Conservation (phyloP, 2,888 invertebrate species). For the Drosophila testacea region DNA sequence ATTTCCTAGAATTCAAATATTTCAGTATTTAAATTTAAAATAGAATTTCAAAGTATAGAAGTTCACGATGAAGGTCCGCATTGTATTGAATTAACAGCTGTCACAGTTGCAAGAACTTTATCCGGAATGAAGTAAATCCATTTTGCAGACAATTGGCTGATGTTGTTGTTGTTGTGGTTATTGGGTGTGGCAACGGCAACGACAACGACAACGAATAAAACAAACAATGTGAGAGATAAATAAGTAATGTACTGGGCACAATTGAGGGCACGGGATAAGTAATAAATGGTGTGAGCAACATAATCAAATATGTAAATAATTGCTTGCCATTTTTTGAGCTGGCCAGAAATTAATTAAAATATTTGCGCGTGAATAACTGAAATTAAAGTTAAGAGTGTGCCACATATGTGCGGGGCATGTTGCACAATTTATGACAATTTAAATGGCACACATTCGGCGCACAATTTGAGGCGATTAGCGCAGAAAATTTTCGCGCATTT, state of each 20-base stretch:
- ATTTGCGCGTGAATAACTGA: conserved; percentile 28
- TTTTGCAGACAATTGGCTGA: conserved; percentile 15
- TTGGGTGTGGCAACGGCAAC: conserved; percentile 42
- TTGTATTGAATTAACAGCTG: conserved; percentile 3
- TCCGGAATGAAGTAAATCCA: conserved; percentile 31
- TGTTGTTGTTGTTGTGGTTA: background rate
- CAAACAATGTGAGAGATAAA: conserved; percentile 41
- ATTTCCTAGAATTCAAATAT: background rate
- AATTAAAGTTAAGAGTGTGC: background rate
- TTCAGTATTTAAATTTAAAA: background rate
- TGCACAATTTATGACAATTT: conserved; percentile 77
- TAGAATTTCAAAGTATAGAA: background rate
- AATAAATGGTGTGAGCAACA: conserved; percentile 52
- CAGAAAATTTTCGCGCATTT: conserved; percentile 74
- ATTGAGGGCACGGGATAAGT: conserved; percentile 57
- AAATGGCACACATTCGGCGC: conserved; percentile 77
- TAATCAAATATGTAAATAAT: conserved; percentile 71
- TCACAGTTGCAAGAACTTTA: conserved; percentile 26
- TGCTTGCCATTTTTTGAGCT: conserved; percentile 58
- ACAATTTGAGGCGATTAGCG: conserved; percentile 77
- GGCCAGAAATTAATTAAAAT: conserved; percentile 69
- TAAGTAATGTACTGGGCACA: conserved; percentile 22
- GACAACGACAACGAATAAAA: conserved; percentile 11
- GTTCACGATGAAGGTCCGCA: conserved; percentile 2
- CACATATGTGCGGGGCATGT: conserved; percentile 26